Percentiles rank a stretch among this genome's conserved stretches.
Conservation (phyloP, 2,797 vertebrate genomes). For the Arnoldichthys spilopterus region DNA sequence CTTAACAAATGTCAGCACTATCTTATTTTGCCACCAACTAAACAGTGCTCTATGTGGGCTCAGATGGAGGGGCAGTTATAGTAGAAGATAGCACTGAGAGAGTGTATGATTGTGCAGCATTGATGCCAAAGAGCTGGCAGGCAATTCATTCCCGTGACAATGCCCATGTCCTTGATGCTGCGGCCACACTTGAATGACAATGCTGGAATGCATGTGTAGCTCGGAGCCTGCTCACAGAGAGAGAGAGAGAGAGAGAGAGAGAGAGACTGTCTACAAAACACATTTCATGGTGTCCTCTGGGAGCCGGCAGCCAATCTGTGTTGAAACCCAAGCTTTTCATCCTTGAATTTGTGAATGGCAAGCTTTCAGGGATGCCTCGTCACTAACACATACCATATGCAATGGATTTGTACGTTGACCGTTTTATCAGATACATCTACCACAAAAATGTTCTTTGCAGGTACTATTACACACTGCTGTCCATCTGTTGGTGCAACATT, state of each 20-base stretch:
- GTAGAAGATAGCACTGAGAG: constrained; percentile 7
- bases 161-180: constrained; percentile 70
- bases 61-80: constrained; percentile 10
- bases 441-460: neutral
- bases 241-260: constrained; percentile 1
- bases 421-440: neutral
- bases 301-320: constrained; percentile 62
- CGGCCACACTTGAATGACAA: constrained; percentile 72
- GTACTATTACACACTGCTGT: neutral
- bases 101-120: constrained; percentile 61
- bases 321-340: constrained; percentile 61
- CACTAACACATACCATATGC: constrained; percentile 21
- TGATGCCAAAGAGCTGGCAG: constrained; percentile 59
- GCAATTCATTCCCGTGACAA: constrained; percentile 68
- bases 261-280: constrained; percentile 31
- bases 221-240: constrained; percentile 36
- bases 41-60: constrained; percentile 3
- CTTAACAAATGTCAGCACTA: neutral
- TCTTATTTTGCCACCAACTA: neutral
- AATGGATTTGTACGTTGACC: neutral
- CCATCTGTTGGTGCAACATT: neutral
- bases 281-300: constrained; percentile 44
- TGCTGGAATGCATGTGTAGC: constrained; percentile 63
- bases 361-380: constrained; percentile 13
- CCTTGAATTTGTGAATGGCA: constrained; percentile 39